Evolutionary conservation across 64 coral and sea anemone species (phyloP), one percentile per base, ranked within the genome.

Genomic region (Pachyseris speciosa): DNA sequence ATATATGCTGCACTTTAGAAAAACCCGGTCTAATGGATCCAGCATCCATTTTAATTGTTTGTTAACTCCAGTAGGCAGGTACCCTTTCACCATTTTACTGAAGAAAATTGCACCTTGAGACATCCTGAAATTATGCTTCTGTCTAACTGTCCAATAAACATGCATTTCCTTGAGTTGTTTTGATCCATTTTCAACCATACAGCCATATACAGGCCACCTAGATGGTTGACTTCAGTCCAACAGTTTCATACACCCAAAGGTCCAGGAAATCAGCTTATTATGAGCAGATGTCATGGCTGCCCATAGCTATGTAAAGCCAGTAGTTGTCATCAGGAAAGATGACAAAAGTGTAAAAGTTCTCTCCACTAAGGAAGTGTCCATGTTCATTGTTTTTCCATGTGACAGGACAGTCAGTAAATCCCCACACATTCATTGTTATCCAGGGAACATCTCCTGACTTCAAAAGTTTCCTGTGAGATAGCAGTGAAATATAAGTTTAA

Each of bases 291-390:
- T 92, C 90, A 86, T 98, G 77, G 37, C 79, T 78, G 25, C 96
- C 93, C 48, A 95, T 27, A 9, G 93, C 93, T 32, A 52, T 86
- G 43, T 89, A 98, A 20, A 89, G 76, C 96, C 96, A 98, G 52
- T 89, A 92, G 20, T 68, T 41, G 59, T 90, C 90, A 71, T 89
- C 72, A 47, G 93, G 96, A 49, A 98, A 98, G 16, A 98, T 49
- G 15, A 98, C 90, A 78, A 98, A 91, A 5, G 93, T 98, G 48
- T 89, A 98, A 48, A 95, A 69, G 58, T 98, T 98, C 20, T 98
- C 96, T 64, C 96, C 96, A 39, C 79, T 84, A 2, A 67, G 26
- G 4, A 79, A 75, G 38, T 69, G 95, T 48, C 93, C 96, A 57
- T 98, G 89, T 78, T 94, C 89, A 89, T 94, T 92, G 63, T 89